These are phyloP conservation scores for Zaprionus vittiger DNA, from an alignment of 1,140 invertebrate species.

Conservation along the genomic window DNA sequence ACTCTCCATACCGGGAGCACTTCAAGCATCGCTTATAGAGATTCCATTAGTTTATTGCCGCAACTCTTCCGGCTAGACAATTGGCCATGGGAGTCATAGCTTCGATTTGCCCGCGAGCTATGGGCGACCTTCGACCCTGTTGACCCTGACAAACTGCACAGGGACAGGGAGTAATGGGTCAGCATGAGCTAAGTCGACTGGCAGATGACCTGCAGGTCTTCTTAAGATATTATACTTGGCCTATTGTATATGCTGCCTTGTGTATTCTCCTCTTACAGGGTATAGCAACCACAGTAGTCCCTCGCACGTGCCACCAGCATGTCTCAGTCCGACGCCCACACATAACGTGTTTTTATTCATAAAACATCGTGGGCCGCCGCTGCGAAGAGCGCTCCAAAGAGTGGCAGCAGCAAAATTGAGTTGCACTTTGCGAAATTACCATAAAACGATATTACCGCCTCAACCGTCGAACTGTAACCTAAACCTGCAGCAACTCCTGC, in stretches of 20 bases:
- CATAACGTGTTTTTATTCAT: constrained; percentile 73
- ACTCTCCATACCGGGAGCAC: neutral
- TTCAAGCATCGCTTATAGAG: neutral
- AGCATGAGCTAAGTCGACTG: neutral
- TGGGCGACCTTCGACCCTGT: neutral
- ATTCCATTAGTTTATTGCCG: constrained; percentile 9
- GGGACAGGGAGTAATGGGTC: neutral
- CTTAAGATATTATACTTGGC: too few relatives aligned
- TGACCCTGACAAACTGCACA: neutral
- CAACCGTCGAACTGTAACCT: constrained; percentile 21
- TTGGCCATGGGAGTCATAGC: neutral
- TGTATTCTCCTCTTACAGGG: neutral
- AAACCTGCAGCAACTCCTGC: neutral
- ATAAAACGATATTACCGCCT: constrained; percentile 74
- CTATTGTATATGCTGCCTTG: neutral
- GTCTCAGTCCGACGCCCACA: constrained; percentile 36
- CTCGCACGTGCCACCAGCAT: neutral
- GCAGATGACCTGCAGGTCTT: neutral
- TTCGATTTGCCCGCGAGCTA: neutral
- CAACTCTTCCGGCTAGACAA: neutral
- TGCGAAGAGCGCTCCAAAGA: constrained; percentile 26
- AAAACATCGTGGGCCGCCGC: constrained; percentile 59
- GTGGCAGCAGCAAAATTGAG: constrained; percentile 59
- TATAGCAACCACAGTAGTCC: neutral
- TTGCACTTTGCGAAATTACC: constrained; percentile 78